Base-by-base conservation (phyloP, 1,140 invertebrate species). In the Brachionus rotundiformis region DNA sequence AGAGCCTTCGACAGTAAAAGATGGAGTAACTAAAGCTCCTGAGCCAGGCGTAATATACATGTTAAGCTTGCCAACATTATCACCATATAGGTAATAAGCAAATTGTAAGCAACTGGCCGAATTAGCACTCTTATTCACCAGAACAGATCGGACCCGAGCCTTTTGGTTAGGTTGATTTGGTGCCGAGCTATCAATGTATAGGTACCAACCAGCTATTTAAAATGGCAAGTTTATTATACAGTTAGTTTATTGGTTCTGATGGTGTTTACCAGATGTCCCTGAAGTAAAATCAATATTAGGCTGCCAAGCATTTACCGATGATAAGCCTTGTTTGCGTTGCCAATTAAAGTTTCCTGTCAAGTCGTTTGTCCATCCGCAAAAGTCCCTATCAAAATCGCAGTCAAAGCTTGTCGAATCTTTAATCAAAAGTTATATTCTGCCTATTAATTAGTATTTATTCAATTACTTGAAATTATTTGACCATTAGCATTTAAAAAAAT, bases 211-310 rank as follows among this genome's bases (percentile, higher is more conserved):
- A 65, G 54, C 36, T 63, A 68, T n/a, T n/a, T n/a, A n/a, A n/a
- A n/a, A n/a, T n/a, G n/a, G n/a, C n/a, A n/a, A n/a, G n/a, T n/a
- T n/a, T n/a, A n/a, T n/a, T n/a, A n/a, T n/a, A n/a, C n/a, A n/a
- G n/a, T n/a, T n/a, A n/a, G n/a, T n/a, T n/a, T n/a, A n/a, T n/a
- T n/a, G n/a, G n/a, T n/a, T n/a, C n/a, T n/a, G n/a, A n/a, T n/a
- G n/a, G n/a, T n/a, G n/a, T n/a, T n/a, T 87, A 87, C 80, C 84
- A 87, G 65, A 88, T 88, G 85, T 82, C 82, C 81, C 84, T 54
- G 84, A 85, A 19, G 89, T 89, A 82, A 89, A 88, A 84, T 89
- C 89, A 75, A 84, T 84, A 39, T 41, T 54, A 29, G 47, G 54
- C 19, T 41, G 31, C 33, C 54, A 68, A 16, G 16, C 19, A 65